phyloP scores from a whole-genome alignment of 2,113 vertebrate genomes.

The Leucosticte australis region DNA sequence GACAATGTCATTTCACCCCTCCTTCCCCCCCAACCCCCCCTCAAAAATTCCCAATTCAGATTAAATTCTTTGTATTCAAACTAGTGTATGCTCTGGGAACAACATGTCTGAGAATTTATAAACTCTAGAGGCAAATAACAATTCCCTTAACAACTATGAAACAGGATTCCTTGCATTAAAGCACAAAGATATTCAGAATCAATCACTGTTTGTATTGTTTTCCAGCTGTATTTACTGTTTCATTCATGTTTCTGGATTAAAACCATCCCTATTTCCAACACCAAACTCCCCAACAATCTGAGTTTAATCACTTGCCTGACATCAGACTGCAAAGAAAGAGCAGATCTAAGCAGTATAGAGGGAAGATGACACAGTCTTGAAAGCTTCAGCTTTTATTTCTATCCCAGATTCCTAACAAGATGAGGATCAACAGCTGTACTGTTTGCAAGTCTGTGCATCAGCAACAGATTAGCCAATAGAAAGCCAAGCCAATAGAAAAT shows the following conservation, averaged over 20 bases:
- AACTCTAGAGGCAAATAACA: not conserved
- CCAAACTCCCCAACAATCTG: not conserved
- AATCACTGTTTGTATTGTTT: not conserved
- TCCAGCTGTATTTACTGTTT: not conserved
- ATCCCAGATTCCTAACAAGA: not conserved
- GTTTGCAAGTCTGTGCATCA: not conserved
- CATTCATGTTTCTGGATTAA: not conserved
- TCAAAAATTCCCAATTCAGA: not conserved
- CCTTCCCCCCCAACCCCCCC: rapidly evolving
- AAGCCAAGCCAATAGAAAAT: not conserved
- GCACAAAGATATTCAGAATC: not conserved
- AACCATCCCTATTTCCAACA: not conserved
- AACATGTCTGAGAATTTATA: not conserved
- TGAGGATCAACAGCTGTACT: not conserved
- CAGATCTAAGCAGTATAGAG: not conserved
- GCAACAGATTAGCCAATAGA: not conserved
- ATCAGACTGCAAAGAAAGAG: not conserved
- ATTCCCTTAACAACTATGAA: not conserved
- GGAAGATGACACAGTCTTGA: not conserved
- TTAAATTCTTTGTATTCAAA: not conserved
- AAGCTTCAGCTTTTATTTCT: constrained; percentile 4
- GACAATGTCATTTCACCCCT: not conserved
- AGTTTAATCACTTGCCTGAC: constrained; percentile 3
- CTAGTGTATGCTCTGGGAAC: not conserved
- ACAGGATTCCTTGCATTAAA: not conserved